These are phyloP conservation scores for Drosophila anomelani DNA, from an alignment of 2,888 invertebrate genomes.

Conservation along the genomic window DNA sequence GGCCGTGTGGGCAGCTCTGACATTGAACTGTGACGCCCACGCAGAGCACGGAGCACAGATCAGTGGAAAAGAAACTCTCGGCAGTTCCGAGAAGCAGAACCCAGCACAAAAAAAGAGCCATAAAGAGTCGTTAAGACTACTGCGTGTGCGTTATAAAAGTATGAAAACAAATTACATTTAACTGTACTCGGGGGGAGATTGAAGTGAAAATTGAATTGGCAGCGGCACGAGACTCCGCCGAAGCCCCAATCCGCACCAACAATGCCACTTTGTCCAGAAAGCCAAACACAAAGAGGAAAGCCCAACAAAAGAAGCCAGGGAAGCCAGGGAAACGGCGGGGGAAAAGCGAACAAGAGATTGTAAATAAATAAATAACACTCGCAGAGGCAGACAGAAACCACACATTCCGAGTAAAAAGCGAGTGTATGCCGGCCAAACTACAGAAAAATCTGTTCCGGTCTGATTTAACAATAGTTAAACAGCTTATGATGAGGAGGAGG, in stretches of 20 bases:
- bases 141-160: slow-evolving; percentile 51
- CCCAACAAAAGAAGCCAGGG: slow-evolving; percentile 25
- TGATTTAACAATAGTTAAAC: slow-evolving; percentile 83
- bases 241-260: slow-evolving; percentile 55
- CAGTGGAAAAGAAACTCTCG: slow-evolving; percentile 12
- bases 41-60: not conserved
- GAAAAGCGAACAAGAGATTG: slow-evolving; percentile 8
- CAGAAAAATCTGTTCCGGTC: slow-evolving; percentile 80
- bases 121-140: slow-evolving; percentile 32
- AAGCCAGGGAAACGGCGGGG: not conserved
- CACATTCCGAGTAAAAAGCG: slow-evolving; percentile 17
- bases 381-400: slow-evolving; percentile 14
- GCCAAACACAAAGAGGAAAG: slow-evolving; percentile 26
- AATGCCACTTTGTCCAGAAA: slow-evolving; percentile 74
- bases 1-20: slow-evolving; percentile 52
- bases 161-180: slow-evolving; percentile 73
- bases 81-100: slow-evolving; percentile 34
- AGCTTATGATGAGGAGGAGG: slow-evolving; percentile 63
- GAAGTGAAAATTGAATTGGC: slow-evolving; percentile 77
- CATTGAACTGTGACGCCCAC: slow-evolving; percentile 65
- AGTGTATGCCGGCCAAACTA: slow-evolving; percentile 26
- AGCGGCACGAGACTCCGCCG: slow-evolving; percentile 66
- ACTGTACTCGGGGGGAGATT: slow-evolving; percentile 63
- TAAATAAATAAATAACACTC: slow-evolving; percentile 35
- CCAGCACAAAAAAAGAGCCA: slow-evolving; percentile 1